These are phyloP conservation scores for Calliphora vicina DNA, from an alignment of 1,140 invertebrate genomes.

Conservation along the genomic window DNA sequence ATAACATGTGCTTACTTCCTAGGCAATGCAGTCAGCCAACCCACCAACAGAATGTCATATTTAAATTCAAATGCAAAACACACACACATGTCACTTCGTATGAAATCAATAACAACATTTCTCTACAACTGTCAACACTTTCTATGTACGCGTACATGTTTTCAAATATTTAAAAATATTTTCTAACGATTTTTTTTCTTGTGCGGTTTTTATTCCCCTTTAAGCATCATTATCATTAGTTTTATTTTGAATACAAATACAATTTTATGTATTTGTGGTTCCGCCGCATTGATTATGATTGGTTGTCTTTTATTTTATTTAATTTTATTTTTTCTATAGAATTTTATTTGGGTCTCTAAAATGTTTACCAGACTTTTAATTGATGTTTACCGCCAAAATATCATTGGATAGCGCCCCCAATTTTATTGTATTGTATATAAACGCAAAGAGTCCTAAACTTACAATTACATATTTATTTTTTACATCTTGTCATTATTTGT, in stretches of 20 bases:
- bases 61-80: not conserved
- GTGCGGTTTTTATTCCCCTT: not conserved
- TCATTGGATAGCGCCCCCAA: conserved; percentile 19
- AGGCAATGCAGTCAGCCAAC: not conserved
- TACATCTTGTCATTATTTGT: not conserved
- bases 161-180: conserved; percentile 1
- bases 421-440: not conserved
- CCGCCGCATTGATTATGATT: conserved; percentile 40
- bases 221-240: conserved; percentile 3
- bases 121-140: conserved; percentile 13
- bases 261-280: conserved; percentile 18
- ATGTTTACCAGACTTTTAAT: not conserved
- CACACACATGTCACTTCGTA: not conserved
- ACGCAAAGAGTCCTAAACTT: not conserved
- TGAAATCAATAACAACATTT: not conserved
- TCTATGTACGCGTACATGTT: not conserved
- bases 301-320: conserved; percentile 36
- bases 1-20: conserved; percentile 9
- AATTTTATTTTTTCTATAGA: not conserved
- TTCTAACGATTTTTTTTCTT: not conserved
- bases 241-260: not conserved
- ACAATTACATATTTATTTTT: not conserved
- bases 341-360: not conserved
- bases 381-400: conserved; percentile 4
- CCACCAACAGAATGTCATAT: too few relatives aligned